phyloP scores from a whole-genome alignment of 2,888 invertebrate genomes.

The Entomobrya proxima region DNA sequence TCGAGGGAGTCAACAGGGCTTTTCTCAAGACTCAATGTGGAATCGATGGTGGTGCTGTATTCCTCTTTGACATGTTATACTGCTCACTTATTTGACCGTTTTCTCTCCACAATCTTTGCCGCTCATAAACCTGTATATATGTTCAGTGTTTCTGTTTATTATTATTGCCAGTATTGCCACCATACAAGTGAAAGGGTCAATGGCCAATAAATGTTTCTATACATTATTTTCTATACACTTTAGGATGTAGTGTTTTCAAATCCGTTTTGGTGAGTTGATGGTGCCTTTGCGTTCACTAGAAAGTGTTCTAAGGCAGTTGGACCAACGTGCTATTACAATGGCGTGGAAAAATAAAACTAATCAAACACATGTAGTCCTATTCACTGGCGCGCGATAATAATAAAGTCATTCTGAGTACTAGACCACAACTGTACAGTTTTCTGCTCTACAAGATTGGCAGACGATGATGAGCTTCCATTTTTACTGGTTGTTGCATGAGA shows the following conservation, averaged over 20 bases:
- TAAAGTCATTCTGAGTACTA: constrained; percentile 45
- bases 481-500: constrained; percentile 18
- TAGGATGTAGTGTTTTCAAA: background rate
- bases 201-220: constrained; percentile 60
- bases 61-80: constrained; percentile 43
- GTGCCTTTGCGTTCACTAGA: background rate
- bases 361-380: constrained; percentile 37
- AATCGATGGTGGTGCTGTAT: background rate
- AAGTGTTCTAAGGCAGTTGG: constrained; percentile 19
- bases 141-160: background rate
- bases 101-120: constrained; percentile 23
- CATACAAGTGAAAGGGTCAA: constrained; percentile 57
- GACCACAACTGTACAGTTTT: background rate
- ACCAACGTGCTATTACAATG: constrained; percentile 10
- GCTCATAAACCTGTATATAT: background rate
- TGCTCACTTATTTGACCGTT: background rate
- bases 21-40: background rate
- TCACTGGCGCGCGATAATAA: constrained; percentile 18
- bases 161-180: too few relatives aligned
- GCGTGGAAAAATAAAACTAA: constrained; percentile 36
- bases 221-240: constrained; percentile 21
- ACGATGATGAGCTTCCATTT: background rate
- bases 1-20: constrained; percentile 50
- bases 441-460: background rate
- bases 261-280: background rate